These are phyloP conservation scores for Scotopteryx bipunctaria DNA, from an alignment of 2,888 invertebrate genomes.

Conservation along the genomic window DNA sequence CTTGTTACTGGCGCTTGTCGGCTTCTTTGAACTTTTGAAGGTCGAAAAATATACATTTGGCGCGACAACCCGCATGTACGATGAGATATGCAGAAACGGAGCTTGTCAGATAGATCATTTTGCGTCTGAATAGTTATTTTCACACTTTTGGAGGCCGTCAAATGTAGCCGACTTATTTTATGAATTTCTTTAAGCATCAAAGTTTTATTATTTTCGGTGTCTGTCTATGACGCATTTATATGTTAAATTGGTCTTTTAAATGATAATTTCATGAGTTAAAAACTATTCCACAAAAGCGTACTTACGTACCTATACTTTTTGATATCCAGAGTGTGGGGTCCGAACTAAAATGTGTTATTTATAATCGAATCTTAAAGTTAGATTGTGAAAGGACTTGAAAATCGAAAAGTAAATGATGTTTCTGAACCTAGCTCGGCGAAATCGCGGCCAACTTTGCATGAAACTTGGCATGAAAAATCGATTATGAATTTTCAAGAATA, in stretches of 20 bases:
- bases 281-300: no score
- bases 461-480: constrained; percentile 19
- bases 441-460: background rate
- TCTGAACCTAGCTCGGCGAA: background rate
- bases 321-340: no score
- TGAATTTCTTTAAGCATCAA: background rate
- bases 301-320: no score
- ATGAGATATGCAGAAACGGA: constrained; percentile 6
- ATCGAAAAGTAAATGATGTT: no score
- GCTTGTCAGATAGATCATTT: background rate
- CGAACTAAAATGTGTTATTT: no score
- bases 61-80: constrained; percentile 36
- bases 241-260: no score
- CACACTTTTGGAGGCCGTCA: background rate
- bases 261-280: no score
- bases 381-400: no score
- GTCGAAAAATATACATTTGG: constrained; percentile 69
- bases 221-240: no score
- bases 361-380: no score
- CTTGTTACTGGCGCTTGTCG: constrained; percentile 68
- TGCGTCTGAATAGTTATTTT: background rate
- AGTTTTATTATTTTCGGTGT: no score
- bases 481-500: constrained; percentile 3
- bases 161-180: background rate
- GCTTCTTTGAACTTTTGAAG: constrained; percentile 76